Evolutionary conservation across 2,888 invertebrate genomes (phyloP).

Genomic region (Matsumyia berberina): DNA sequence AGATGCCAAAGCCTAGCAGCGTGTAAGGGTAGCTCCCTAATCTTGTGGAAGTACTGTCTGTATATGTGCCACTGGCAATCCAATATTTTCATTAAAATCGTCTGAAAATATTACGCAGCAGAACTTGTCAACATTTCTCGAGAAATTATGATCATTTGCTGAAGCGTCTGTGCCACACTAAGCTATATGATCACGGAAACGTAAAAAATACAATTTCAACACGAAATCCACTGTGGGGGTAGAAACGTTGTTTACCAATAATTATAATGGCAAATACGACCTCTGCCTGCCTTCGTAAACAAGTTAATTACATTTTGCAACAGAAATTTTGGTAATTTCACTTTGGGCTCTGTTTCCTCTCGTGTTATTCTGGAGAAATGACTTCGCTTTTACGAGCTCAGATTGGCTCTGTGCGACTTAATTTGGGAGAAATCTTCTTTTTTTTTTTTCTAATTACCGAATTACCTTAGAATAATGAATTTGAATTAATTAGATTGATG

Average conservation of each 20-base stretch:
- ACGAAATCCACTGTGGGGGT: neutral
- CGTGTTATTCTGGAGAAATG: neutral
- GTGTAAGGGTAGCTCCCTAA: too few relatives aligned
- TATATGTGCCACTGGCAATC: neutral
- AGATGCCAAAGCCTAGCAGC: too few relatives aligned
- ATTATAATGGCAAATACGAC: neutral
- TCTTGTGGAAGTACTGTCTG: neutral
- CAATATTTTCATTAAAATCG: neutral
- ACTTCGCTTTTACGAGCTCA: neutral
- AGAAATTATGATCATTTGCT: slow-evolving; percentile 1
- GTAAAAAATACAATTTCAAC: neutral
- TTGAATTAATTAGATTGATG: slow-evolving; percentile 14
- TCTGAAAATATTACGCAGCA: neutral
- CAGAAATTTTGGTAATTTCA: slow-evolving; percentile 7
- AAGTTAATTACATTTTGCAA: slow-evolving; percentile 21
- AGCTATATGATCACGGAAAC: neutral
- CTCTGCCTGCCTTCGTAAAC: slow-evolving; percentile 4
- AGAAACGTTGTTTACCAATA: neutral
- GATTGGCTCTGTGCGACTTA: neutral
- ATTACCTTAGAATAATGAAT: slow-evolving; percentile 15
- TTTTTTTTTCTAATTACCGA: slow-evolving; percentile 15
- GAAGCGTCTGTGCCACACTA: too few relatives aligned
- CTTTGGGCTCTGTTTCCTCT: neutral
- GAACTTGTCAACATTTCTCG: neutral
- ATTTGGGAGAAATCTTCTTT: slow-evolving; percentile 7